Percentiles rank a stretch among this genome's conserved stretches.
Evolutionary conservation across 2,113 vertebrate genomes (phyloP).

Genomic region (Bambusicola thoracicus): DNA sequence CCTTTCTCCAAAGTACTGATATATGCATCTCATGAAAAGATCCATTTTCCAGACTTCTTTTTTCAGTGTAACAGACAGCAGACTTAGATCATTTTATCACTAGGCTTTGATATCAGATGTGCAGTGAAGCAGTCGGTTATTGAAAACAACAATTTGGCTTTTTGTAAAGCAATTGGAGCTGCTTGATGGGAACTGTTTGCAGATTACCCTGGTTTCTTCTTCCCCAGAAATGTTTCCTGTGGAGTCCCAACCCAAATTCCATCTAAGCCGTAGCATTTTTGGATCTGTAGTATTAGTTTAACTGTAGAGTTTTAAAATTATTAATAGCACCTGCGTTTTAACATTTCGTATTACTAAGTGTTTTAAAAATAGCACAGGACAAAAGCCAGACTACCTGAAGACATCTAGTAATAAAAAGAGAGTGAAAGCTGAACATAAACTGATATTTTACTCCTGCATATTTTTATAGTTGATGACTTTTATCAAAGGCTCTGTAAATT

Average conservation of each 20-base stretch:
- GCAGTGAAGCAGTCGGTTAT: neutral
- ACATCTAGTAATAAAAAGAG: neutral
- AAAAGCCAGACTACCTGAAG: neutral
- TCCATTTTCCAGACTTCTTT: neutral
- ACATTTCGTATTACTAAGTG: neutral
- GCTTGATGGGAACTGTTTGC: neutral
- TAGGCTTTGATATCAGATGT: neutral
- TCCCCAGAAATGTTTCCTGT: neutral
- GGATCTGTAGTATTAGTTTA: neutral
- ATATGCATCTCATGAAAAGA: neutral
- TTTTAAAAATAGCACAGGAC: conserved; percentile 16
- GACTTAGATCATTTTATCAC: neutral
- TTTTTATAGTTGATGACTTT: neutral
- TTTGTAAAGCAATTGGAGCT: conserved; percentile 17
- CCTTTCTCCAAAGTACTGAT: neutral
- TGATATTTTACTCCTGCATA: neutral
- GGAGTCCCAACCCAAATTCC: neutral
- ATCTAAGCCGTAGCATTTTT: neutral
- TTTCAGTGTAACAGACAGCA: neutral
- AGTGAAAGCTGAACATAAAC: neutral
- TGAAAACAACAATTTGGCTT: conserved; percentile 28
- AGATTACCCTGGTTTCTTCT: conserved; percentile 40
- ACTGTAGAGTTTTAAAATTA: neutral
- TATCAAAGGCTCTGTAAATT: neutral
- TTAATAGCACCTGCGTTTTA: neutral